A percentile compares a stretch with the other conserved stretches of the same genome.
These are phyloP conservation scores for Corythaixoides concolor DNA, from an alignment of 2,113 vertebrate species.

Conservation along the genomic window DNA sequence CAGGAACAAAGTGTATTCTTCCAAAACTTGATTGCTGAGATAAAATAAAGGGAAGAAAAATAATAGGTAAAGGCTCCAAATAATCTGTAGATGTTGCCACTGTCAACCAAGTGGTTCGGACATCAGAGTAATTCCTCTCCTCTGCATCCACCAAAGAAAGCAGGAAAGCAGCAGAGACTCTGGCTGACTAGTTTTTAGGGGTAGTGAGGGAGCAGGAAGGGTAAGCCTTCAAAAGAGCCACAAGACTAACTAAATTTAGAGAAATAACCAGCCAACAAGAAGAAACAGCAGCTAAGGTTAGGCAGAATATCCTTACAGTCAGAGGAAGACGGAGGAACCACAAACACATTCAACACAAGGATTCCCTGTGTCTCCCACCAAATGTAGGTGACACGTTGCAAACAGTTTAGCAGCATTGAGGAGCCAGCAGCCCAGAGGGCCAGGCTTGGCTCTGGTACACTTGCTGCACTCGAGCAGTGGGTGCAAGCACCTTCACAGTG, in stretches of 20 bases:
- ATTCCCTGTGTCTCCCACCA: background rate
- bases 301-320: background rate
- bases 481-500: background rate
- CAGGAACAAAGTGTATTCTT: background rate
- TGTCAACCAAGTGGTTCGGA: background rate
- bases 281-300: background rate
- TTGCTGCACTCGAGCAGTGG: background rate
- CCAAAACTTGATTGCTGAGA: background rate
- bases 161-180: background rate
- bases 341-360: background rate
- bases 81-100: background rate
- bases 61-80: background rate
- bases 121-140: background rate
- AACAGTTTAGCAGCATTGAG: fast-evolving
- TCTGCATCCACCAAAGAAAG: background rate
- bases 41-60: background rate
- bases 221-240: fast-evolving
- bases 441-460: background rate
- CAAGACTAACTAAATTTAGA: background rate
- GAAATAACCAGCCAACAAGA: background rate
- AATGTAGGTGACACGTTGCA: background rate
- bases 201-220: background rate
- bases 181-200: fast-evolving
- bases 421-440: background rate
- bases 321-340: fast-evolving